Conservation (phyloP, 2,888 invertebrate species). For the Meiosimyza decipiens region DNA sequence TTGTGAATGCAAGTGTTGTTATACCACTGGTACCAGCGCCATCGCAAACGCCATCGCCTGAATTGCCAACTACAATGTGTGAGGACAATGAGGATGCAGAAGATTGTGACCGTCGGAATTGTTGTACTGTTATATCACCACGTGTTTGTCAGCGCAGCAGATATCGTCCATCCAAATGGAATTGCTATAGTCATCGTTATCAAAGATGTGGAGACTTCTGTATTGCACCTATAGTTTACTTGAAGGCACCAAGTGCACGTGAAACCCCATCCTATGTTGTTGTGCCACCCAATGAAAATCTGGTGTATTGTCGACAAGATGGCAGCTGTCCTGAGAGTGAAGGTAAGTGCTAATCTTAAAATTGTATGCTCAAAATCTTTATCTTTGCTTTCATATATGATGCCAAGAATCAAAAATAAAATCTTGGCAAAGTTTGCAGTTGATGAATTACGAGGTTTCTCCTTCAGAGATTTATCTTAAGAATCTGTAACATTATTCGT, state of each 20-base stretch:
- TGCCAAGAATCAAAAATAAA: no score
- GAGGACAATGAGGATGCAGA: not conserved
- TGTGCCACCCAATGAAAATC: constrained; percentile 50
- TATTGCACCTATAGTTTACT: constrained; percentile 50
- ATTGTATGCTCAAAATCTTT: not conserved
- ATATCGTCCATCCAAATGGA: constrained; percentile 46
- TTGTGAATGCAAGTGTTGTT: constrained; percentile 47
- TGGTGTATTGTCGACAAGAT: constrained; percentile 36
- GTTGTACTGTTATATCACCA: constrained; percentile 57
- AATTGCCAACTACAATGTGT: not conserved
- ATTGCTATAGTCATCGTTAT: constrained; percentile 52
- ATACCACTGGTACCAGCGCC: constrained; percentile 16
- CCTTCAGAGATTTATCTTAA: no score
- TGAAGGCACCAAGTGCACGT: constrained; percentile 44
- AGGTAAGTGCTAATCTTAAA: constrained; percentile 40
- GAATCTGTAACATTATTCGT: no score
- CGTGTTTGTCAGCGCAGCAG: constrained; percentile 48
- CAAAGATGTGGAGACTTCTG: constrained; percentile 56
- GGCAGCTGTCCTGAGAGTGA: constrained; percentile 43
- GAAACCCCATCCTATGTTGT: constrained; percentile 37
- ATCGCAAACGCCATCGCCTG: constrained; percentile 14
- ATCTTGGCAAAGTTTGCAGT: no score
- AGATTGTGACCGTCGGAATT: constrained; percentile 32
- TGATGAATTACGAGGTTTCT: no score
- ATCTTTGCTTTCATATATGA: no score